Conservation (phyloP, 2,888 invertebrate genomes). For the Leucoma salicis region DNA sequence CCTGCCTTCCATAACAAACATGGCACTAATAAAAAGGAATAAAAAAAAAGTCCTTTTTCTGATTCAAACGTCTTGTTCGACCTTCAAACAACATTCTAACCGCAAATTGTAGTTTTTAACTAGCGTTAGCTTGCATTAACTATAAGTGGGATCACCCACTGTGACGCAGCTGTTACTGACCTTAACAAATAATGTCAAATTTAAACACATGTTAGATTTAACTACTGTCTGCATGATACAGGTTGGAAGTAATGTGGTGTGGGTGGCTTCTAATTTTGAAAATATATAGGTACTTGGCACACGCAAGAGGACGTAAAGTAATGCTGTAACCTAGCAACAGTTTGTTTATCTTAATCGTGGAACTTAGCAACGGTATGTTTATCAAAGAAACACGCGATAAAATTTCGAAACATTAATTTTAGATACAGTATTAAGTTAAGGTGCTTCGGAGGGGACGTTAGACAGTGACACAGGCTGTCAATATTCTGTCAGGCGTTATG, state of each 20-base stretch:
- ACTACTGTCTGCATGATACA: constrained; percentile 12
- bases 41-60: constrained; percentile 14
- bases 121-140: constrained; percentile 21
- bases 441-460: too few species aligned
- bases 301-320: too few species aligned
- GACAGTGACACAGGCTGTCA: too few species aligned
- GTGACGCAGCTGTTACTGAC: constrained; percentile 34
- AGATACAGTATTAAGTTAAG: too few species aligned
- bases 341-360: too few species aligned
- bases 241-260: constrained; percentile 6
- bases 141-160: constrained; percentile 32
- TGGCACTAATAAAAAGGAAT: constrained; percentile 13
- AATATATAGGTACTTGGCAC: too few species aligned
- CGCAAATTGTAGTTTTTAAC: constrained; percentile 36
- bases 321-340: too few species aligned
- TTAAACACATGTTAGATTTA: constrained; percentile 35
- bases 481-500: too few species aligned
- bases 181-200: constrained; percentile 42
- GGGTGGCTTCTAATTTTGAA: neutral
- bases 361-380: too few species aligned
- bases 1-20: constrained; percentile 18
- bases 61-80: constrained; percentile 22
- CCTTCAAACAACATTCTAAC: constrained; percentile 34
- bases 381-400: too few species aligned
- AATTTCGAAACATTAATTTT: too few species aligned